A percentile compares a stretch with the other conserved stretches of the same genome.
Evolutionary conservation across 1,140 invertebrate genomes (phyloP).

Genomic region (Probaryconus sp.): DNA sequence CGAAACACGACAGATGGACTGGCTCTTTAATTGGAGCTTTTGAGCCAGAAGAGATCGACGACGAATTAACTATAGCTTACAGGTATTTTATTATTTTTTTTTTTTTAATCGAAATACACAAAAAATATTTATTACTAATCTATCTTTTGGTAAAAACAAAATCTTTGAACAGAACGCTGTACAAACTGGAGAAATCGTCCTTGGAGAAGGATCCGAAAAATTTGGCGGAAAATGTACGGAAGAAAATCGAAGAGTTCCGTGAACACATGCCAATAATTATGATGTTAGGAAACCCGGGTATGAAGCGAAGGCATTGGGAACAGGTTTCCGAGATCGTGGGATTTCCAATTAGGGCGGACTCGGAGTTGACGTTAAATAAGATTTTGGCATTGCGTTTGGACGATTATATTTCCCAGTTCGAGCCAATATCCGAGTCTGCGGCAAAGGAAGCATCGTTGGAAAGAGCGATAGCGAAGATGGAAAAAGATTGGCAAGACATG

Average conservation of each 20-base stretch:
- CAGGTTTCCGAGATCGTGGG: conserved; percentile 95
- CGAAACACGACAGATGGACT: conserved; percentile 90
- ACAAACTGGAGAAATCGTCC: conserved; percentile 93
- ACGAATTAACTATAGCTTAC: conserved; percentile 88
- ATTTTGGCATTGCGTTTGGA: conserved; percentile 92
- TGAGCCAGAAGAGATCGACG: conserved; percentile 93
- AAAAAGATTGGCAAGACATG: conserved; percentile 92
- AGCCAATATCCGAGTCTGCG: conserved; percentile 94
- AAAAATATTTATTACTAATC: neutral
- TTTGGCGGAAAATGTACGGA: conserved; percentile 82
- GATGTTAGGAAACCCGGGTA: conserved; percentile 94
- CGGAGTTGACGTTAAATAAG: conserved; percentile 89
- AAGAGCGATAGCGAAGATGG: conserved; percentile 93
- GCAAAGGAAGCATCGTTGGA: conserved; percentile 96
- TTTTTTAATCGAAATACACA: conserved; percentile 1
- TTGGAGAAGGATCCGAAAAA: conserved; percentile 82
- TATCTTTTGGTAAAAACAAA: neutral
- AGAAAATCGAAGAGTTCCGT: conserved; percentile 92
- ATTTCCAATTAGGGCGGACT: conserved; percentile 91
- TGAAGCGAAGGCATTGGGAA: conserved; percentile 95
- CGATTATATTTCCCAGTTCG: conserved; percentile 91
- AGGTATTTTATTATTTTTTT: conserved; percentile 41
- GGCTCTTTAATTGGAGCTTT: conserved; percentile 88
- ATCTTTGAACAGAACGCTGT: conserved; percentile 82
- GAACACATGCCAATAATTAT: conserved; percentile 92